Evolutionary conservation across 2,113 vertebrate genomes (phyloP), one percentile per base, ranked within the genome.

Genomic region (Rhea americana): DNA sequence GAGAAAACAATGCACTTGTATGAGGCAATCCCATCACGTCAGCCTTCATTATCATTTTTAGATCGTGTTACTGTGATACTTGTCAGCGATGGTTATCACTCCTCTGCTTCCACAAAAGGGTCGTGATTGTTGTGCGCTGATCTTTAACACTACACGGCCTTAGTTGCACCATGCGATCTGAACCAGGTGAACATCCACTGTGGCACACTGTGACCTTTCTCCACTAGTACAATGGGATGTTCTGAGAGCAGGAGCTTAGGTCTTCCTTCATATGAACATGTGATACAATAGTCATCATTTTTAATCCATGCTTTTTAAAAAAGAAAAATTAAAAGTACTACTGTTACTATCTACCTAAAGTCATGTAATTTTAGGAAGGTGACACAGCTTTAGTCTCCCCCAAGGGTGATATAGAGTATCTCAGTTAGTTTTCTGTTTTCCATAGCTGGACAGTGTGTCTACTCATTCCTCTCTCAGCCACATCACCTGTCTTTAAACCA

Each of bases 1-100:
- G 32, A 91, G 43, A 68, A 56, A 89, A 96, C 94, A 93, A 94
- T 84, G 62, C 76, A 53, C 56, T 93, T 93, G 65, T 91, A 90
- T 94, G 93, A 95, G 87, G 87, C 73, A 95, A 90, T 95, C 70
- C 83, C 82, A 95, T 93, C 43, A 0, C 90, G 84, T 96, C 90
- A 93, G 87, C 91, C 66, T 93, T 93, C 85, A 82, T 95, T 95
- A 88, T 48, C 10, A 86, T 91, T 77, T 92, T 92, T 51, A 85
- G 71, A 87, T 61, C 73, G 26, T 50, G 41, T 91, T 59, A 83
- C 79, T 86, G 79, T 68, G 72, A 73, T 77, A 59, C 63, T 82
- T 41, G n/a, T 74, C 41, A 62, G 55, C 18, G 66, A 78, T 20
- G 53, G 47, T 37, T 81, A 30, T 47, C 55, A 47, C 61, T 43